Conservation (phyloP, 2,113 vertebrate genomes). For the Columba janthina region DNA sequence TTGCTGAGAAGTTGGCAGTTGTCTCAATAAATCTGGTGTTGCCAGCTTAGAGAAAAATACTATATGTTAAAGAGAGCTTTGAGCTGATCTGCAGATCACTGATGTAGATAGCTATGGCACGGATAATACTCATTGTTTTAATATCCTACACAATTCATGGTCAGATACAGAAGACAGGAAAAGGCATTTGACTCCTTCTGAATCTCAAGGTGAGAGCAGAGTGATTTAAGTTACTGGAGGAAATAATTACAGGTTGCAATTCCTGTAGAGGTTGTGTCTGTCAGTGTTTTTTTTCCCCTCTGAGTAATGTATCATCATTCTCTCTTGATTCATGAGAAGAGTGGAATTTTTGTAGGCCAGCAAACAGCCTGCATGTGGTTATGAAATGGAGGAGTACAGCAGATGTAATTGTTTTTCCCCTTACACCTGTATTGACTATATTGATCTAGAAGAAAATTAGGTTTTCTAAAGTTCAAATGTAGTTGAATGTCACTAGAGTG, state of each 20-base stretch:
- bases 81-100: neutral
- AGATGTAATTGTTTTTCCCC: slow-evolving; percentile 1
- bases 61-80: neutral
- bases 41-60: neutral
- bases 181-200: neutral
- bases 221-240: neutral
- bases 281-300: neutral
- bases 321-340: neutral
- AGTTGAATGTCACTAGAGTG: slow-evolving; percentile 32
- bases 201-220: neutral
- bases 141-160: neutral
- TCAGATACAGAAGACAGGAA: neutral
- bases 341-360: neutral
- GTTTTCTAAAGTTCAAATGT: slow-evolving; percentile 59
- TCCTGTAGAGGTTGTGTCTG: neutral
- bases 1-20: neutral
- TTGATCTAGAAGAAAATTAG: slow-evolving; percentile 59
- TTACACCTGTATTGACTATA: slow-evolving; percentile 21
- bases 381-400: neutral
- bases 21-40: neutral
- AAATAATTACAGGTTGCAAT: neutral
- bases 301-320: neutral
- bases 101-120: neutral
- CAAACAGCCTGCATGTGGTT: neutral
- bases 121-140: neutral